These are phyloP conservation scores for Hylaeus anthracinus DNA, from an alignment of 1,140 invertebrate species.

Conservation along the genomic window DNA sequence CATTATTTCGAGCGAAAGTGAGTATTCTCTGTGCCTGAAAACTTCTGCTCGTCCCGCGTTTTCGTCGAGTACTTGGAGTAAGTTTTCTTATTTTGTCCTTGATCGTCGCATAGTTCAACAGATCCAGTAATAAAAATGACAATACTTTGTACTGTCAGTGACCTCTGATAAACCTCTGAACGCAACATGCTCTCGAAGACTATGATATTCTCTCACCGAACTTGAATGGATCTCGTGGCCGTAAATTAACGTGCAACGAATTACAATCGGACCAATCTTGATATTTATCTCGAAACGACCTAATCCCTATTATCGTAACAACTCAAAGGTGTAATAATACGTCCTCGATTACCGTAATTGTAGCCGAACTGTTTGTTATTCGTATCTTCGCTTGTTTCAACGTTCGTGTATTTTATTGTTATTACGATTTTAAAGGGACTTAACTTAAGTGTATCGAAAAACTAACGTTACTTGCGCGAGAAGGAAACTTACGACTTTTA, in stretches of 20 bases:
- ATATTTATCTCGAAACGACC: conserved; percentile 22
- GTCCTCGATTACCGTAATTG: background rate
- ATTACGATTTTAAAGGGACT: background rate
- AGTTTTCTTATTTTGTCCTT: background rate
- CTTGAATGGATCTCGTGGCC: background rate
- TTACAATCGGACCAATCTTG: background rate
- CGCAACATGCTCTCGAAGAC: background rate
- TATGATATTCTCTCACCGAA: background rate
- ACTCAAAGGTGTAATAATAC: background rate
- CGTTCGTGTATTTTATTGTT: background rate
- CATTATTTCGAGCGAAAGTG: conserved; percentile 5
- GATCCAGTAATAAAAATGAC: conserved; percentile 21
- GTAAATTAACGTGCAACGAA: background rate
- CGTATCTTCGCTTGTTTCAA: background rate
- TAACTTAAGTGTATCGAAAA: background rate
- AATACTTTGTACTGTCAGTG: conserved; percentile 38
- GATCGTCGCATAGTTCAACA: background rate
- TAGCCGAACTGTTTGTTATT: background rate
- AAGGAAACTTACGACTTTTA: background rate
- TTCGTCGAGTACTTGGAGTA: background rate
- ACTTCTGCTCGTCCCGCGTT: background rate
- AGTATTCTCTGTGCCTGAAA: background rate
- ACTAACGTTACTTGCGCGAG: background rate
- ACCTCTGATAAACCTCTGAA: conserved; percentile 21
- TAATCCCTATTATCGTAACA: background rate